These are phyloP conservation scores for Myathropa florea DNA, from an alignment of 2,888 invertebrate species.

Conservation along the genomic window DNA sequence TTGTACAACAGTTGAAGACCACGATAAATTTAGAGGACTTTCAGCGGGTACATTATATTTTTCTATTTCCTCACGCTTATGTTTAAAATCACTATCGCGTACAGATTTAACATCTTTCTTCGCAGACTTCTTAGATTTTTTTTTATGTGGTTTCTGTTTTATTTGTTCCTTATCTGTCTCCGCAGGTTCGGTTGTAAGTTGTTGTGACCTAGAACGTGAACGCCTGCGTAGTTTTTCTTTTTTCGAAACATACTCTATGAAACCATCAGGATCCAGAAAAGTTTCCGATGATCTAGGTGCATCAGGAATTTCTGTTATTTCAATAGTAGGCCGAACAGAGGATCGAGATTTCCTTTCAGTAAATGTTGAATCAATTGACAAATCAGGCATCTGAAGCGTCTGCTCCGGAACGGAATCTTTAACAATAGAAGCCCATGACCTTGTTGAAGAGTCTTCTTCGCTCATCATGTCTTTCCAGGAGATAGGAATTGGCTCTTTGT, in stretches of 20 bases:
- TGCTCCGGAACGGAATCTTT: constrained; percentile 68
- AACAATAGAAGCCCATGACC: constrained; percentile 74
- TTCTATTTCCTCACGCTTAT: background rate
- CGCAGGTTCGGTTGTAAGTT: constrained; percentile 76
- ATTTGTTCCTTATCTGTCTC: constrained; percentile 80
- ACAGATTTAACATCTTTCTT: constrained; percentile 4
- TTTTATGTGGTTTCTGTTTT: constrained; percentile 77
- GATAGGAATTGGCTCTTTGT: constrained; percentile 25
- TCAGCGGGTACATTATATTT: background rate
- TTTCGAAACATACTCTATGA: constrained; percentile 81
- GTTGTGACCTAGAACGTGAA: constrained; percentile 82
- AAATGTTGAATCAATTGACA: constrained; percentile 1
- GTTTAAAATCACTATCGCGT: background rate
- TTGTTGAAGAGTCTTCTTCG: constrained; percentile 72
- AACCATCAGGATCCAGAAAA: constrained; percentile 80
- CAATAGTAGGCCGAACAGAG: constrained; percentile 74
- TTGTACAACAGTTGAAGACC: constrained; percentile 48
- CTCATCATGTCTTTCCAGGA: constrained; percentile 76
- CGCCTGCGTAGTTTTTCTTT: constrained; percentile 81
- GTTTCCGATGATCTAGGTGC: constrained; percentile 20
- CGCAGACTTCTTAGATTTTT: constrained; percentile 74
- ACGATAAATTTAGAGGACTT: constrained; percentile 11
- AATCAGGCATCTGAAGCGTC: constrained; percentile 8
- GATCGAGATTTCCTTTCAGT: constrained; percentile 73
- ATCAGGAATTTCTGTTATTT: constrained; percentile 72